Base-by-base conservation (phyloP, 2,888 invertebrate species). In the Morpho achilles region DNA sequence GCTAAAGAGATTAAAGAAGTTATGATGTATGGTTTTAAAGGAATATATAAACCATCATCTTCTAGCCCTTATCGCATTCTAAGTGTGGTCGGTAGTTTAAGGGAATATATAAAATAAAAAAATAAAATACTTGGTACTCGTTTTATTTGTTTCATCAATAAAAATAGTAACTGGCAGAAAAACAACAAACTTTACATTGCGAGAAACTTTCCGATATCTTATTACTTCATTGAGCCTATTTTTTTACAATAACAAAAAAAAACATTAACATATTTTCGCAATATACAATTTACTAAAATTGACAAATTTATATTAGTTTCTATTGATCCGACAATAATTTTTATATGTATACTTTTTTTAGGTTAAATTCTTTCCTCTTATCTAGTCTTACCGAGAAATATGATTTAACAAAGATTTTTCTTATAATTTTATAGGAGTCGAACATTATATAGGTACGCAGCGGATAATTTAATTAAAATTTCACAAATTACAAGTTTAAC, bases 101-200 rank as follows among this genome's bases (percentile, higher is more conserved):
- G 32, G 32, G 32, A 32, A 32, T 32, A 32, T 32, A 32, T 32
- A 32, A 32, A 32, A 32, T 32, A 32, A 32, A 32, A 7, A 43
- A 43, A 32, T 7, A n/a, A 53, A 22, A 46, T 7, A 16, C 10
- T 67, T 65, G 68, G 69, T 75, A 72, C 74, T 75, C 72, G 68
- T 70, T 75, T 63, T 42, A 51, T 64, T 63, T 66, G 48, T 63
- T 79, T 76, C 77, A 71, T 73, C 70, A 71, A 75, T 73, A 77
- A 79, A 79, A 79, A 74, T 68, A 76, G 75, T 80, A 82, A 76
- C 74, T 73, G 72, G 78, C 80, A 81, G 80, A 77, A 82, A 84
- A 82, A 75, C 72, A 82, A 82, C 74, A 74, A 75, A 77, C 73
- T 16, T 66, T 67, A 63, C 68, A 76, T 79, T 76, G 75, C 64